Percentiles rank a stretch among this genome's conserved stretches.
Conservation (phyloP, 2,888 invertebrate species). For the Palloptera scutellata region DNA sequence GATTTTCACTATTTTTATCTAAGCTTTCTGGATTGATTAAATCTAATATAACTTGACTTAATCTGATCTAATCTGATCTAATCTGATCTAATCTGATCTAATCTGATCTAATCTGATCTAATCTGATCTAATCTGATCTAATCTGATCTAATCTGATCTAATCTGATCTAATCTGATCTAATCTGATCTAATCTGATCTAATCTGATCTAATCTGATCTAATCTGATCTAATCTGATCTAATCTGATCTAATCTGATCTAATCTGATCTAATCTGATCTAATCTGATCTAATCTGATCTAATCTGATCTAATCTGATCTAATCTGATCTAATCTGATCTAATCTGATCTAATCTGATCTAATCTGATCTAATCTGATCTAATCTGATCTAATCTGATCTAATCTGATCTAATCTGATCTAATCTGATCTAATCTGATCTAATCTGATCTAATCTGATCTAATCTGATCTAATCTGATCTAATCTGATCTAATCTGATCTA, state of each 20-base stretch:
- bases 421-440: neutral
- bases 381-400: neutral
- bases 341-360: neutral
- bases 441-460: neutral
- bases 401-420: neutral
- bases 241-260: conserved; percentile 4
- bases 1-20: no score
- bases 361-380: neutral
- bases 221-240: conserved; percentile 4
- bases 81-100: conserved; percentile 5
- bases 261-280: conserved; percentile 4
- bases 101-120: conserved; percentile 5
- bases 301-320: neutral
- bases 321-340: neutral
- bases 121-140: conserved; percentile 4
- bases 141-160: conserved; percentile 3
- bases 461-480: neutral
- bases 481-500: neutral
- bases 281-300: neutral
- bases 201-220: conserved; percentile 4
- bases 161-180: conserved; percentile 4
- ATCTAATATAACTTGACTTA: conserved; percentile 1
- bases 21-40: no score
- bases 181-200: conserved; percentile 5
- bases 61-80: conserved; percentile 1